phyloP scores from a whole-genome alignment of 2,113 vertebrate species.

The Crotalus tigris region DNA sequence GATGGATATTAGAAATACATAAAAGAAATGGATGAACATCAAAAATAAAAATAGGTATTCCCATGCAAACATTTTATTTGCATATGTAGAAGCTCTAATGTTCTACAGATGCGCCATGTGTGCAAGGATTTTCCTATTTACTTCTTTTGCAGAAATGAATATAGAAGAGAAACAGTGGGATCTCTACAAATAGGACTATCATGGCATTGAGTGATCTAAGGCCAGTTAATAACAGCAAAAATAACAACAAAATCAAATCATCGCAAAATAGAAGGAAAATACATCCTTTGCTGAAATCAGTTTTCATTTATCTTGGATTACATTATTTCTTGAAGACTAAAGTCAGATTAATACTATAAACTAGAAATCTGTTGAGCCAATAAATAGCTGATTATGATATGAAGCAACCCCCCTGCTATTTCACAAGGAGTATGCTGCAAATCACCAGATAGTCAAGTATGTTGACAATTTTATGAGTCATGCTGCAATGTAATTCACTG shows the following conservation, averaged over 20 bases:
- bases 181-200: not conserved
- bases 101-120: not conserved
- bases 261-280: not conserved
- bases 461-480: not conserved
- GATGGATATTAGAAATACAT: conserved; percentile 26
- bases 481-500: not conserved
- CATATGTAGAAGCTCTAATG: not conserved
- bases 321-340: not conserved
- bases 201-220: not conserved
- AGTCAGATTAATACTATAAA: not conserved
- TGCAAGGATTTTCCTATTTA: not conserved
- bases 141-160: not conserved
- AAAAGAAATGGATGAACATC: conserved; percentile 26
- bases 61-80: not conserved
- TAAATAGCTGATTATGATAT: not conserved
- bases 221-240: not conserved
- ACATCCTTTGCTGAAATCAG: not conserved
- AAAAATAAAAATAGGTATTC: conserved; percentile 20
- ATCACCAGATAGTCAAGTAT: not conserved
- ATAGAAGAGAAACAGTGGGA: not conserved
- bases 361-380: not conserved
- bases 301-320: not conserved
- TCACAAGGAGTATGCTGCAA: not conserved
- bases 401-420: not conserved
- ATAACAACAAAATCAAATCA: not conserved